Evolutionary conservation across 2,113 vertebrate genomes (phyloP).

Genomic region (Anas platyrhynchos): DNA sequence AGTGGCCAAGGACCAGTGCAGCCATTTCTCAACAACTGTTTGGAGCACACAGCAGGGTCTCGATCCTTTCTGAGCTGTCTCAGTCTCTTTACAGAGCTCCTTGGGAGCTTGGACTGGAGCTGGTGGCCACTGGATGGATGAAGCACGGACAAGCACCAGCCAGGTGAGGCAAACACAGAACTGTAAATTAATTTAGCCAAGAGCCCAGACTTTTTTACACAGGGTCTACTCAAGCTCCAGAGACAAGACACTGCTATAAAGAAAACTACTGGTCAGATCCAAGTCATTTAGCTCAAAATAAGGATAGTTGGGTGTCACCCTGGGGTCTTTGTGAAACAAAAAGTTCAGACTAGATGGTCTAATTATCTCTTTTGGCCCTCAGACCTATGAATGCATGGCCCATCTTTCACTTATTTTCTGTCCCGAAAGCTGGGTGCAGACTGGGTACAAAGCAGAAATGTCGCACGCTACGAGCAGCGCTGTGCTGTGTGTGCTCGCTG

Average conservation of each 20-base stretch:
- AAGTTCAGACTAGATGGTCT: not conserved
- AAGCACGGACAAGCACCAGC: not conserved
- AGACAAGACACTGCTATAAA: not conserved
- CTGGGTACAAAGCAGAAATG: not conserved
- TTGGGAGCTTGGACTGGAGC: not conserved
- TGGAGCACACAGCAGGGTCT: conserved; percentile 39
- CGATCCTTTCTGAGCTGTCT: conserved; percentile 55
- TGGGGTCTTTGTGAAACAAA: not conserved
- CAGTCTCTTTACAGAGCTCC: conserved; percentile 55
- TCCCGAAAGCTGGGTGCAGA: not conserved
- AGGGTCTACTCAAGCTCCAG: not conserved
- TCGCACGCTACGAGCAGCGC: not conserved
- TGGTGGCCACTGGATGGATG: not conserved
- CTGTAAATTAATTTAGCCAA: not conserved
- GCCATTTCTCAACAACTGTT: conserved; percentile 49
- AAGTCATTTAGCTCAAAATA: not conserved
- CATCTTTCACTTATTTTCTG: not conserved
- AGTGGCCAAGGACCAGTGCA: conserved; percentile 1
- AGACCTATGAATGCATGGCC: not conserved
- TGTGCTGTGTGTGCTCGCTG: not conserved
- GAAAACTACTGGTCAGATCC: not conserved
- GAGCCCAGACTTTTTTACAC: not conserved
- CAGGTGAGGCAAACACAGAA: not conserved
- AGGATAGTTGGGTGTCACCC: not conserved
- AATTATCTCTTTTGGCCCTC: not conserved